Base-by-base conservation (phyloP, 2,888 invertebrate species). In the Osmoderma eremita region DNA sequence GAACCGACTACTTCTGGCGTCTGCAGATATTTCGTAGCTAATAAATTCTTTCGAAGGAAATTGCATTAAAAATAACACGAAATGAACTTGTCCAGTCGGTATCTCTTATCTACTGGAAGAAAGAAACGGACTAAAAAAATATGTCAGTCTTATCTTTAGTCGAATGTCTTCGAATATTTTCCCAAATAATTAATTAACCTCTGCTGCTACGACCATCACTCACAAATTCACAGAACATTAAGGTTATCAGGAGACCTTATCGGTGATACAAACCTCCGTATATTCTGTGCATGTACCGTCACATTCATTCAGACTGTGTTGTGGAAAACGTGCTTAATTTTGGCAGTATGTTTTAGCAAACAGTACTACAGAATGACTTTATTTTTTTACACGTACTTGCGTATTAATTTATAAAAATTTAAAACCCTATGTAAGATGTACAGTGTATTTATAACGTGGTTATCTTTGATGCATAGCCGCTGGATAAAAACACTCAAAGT, bases 161-260 rank as follows among this genome's bases (percentile, higher is more conserved):
- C 49, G 20, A 49, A 20, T 39, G 70, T 67, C 70, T 63, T 65
- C 64, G 70, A 67, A 69, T 72, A 71, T 71, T 71, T 69, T 71
- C 69, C 66, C 63, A 71, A 69, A 70, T 70, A 72, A 73, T 69
- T 70, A 73, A 73, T 73, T 73, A 73, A 73, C 71, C 71, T 70
- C 61, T 63, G 65, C 49, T 20, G 67, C 64, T 67, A 65, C 67
- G 70, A 71, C 64, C 69, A 73, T 73, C 71, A 71, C 67, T 73
- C 71, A 71, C 69, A 53, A 72, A 72, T 71, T 71, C 67, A 67
- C 70, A 67, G 67, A 67, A 69, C 54, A 65, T 65, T 65, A 54
- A 54, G 18, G 0, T 54, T 54, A 54, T 54, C 54, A n/a, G 18
- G 54, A 65, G 48, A n/a, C 36, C 22, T 36, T 20, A 65, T 54